Percentiles rank a stretch among this genome's conserved stretches.
phyloP scores from a whole-genome alignment of 2,113 vertebrate species.

The Oenanthe melanoleuca region DNA sequence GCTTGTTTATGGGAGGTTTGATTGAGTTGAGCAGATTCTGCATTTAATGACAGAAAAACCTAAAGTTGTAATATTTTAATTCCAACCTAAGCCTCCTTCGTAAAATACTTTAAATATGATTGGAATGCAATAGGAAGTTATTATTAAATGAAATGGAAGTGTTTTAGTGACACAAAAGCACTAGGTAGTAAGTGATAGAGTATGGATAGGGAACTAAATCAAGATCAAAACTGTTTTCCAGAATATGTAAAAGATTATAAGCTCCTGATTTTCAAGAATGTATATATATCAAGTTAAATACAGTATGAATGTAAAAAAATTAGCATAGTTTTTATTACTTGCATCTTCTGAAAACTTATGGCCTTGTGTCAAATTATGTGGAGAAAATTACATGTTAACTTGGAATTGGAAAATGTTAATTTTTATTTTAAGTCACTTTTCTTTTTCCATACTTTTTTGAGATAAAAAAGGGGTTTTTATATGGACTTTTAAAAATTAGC shows the following conservation, averaged over 20 bases:
- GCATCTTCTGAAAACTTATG: background rate
- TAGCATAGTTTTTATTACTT: background rate
- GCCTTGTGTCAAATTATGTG: background rate
- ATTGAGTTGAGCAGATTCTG: slow-evolving; percentile 17
- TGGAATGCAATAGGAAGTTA: background rate
- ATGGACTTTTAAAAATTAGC: background rate
- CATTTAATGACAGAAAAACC: background rate
- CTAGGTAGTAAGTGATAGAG: background rate
- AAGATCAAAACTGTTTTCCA: background rate
- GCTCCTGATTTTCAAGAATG: background rate
- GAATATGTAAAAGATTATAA: background rate
- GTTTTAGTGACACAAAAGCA: background rate
- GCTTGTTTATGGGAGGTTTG: slow-evolving; percentile 11
- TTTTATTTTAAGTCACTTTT: background rate
- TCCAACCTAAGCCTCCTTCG: background rate
- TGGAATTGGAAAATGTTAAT: background rate
- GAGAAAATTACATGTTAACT: background rate
- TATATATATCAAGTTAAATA: background rate
- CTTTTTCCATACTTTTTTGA: background rate
- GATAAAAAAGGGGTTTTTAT: background rate
- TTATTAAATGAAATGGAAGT: slow-evolving; percentile 37
- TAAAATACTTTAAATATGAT: background rate
- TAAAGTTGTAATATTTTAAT: slow-evolving; percentile 38
- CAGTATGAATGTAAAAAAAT: background rate
- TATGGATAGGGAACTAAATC: background rate